These are phyloP conservation scores for Apamea sordens DNA, from an alignment of 2,888 invertebrate species.

Conservation along the genomic window DNA sequence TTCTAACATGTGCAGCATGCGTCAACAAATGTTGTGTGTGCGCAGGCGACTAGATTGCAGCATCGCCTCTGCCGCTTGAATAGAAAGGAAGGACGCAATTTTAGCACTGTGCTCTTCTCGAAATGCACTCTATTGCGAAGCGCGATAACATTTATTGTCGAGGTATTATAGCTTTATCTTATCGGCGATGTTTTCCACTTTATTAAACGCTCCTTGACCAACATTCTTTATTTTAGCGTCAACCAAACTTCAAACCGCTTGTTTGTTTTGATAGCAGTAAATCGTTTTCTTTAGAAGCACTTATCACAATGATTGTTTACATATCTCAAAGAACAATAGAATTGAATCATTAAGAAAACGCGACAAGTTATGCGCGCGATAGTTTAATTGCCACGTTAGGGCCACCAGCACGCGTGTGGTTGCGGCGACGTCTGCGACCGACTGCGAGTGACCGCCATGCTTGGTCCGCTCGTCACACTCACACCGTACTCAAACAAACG, in stretches of 20 bases:
- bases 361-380: conserved; percentile 45
- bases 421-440: conserved; percentile 73
- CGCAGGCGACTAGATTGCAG: conserved; percentile 69
- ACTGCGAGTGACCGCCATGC: conserved; percentile 78
- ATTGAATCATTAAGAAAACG: conserved; percentile 53
- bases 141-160: conserved; percentile 78
- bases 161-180: conserved; percentile 80
- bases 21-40: conserved; percentile 71
- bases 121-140: conserved; percentile 75
- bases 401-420: conserved; percentile 73
- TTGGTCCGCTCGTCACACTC: conserved; percentile 70
- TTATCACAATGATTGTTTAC: conserved; percentile 57
- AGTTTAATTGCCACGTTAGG: conserved; percentile 48
- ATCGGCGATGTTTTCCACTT: conserved; percentile 84
- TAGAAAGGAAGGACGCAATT: conserved; percentile 82
- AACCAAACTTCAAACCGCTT: conserved; percentile 51
- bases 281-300: conserved; percentile 46
- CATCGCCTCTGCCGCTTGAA: conserved; percentile 71
- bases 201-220: conserved; percentile 77
- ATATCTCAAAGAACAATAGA: conserved; percentile 58
- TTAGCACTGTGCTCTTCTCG: conserved; percentile 73
- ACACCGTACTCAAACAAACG: conserved; percentile 54
- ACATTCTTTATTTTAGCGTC: conserved; percentile 76
- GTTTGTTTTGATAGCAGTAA: conserved; percentile 61
- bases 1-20: conserved; percentile 75